Evolutionary conservation across 2,888 invertebrate species (phyloP), one percentile per base, ranked within the genome.

Genomic region (Drosophila anomelani): DNA sequence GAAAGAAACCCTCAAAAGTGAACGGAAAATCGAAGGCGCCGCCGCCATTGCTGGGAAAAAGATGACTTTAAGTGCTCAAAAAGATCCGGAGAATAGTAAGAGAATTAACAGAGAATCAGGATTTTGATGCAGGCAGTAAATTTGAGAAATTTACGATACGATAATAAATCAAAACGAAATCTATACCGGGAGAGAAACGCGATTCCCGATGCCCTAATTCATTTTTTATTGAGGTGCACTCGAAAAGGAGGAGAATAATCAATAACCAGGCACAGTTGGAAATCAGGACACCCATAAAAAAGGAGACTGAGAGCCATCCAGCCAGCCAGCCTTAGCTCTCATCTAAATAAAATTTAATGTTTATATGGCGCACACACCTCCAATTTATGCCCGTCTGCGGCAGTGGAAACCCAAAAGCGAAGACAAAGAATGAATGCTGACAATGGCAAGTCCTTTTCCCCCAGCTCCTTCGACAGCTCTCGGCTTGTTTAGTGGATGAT

Each of bases 121-220:
- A 55, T 49, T 49, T 71, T 51, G 51, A 36, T 64, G 69, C 23
- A 13, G 17, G 41, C 60, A n/a, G 55, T 62, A 72, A 57, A 54
- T 39, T 32, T 47, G n/a, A 17, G 66, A 75, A 77, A 84, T 89
- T 85, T 85, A 85, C 88, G 85, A 87, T 82, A 17, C 60, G 74
- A 84, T 80, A 85, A 85, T 85, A 85, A 85, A 85, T 85, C 89
- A 89, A 61, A 78, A 61, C n/a, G 66, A 66, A 71, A 78, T 83
- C 67, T 71, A 68, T 66, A 51, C 47, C 59, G 53, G 13, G 38
- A n/a, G 17, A 43, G 64, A 54, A 57, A 54, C 44, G 10, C 23
- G 49, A 38, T 64, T 39, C 17, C 79, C 83, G 73, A 55, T 88
- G 84, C 81, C 81, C 88, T 85, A 81, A 88, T 85, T 85, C 88